Evolutionary conservation across 2,113 vertebrate genomes (phyloP), one percentile per base, ranked within the genome.

Genomic region (Ciconia maguari): DNA sequence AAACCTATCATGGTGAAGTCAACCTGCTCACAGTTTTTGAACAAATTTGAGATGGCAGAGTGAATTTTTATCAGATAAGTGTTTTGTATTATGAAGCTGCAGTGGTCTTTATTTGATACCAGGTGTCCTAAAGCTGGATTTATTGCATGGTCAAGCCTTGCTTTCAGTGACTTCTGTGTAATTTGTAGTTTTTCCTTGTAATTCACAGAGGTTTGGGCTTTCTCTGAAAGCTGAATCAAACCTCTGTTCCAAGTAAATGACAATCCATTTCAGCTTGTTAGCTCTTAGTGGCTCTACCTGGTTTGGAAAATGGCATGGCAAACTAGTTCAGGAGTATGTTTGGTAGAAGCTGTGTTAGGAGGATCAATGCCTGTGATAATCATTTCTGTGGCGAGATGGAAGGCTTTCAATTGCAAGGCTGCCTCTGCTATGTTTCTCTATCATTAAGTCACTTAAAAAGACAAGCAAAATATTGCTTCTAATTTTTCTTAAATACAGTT

Each of bases 401-500:
- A 68, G 34, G 20, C n/a, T 87, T 93, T 89, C 77, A 42, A 14
- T 48, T 55, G 17, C 62, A 89, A 91, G n/a, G 27, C 52, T 93
- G 25, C 21, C 42, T 89, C 64, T 93, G 57, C 52, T 94, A 11
- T 61, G 36, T 82, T 97, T 96, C 74, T 91, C 81, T 75, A 55
- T 69, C 81, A 94, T 90, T 85, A 96, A 94, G 46, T 90, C 58
- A 82, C 41, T 93, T 85, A 65, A 95, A 95, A 96, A 94, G 69
- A 89, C 87, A 93, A 84, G 62, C 27, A 90, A 91, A 97, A 95
- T 94, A 96, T 93, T 96, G 87, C 65, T 93, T 94, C 85, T 95
- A 94, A 49, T 97, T 95, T 94, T 95, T 87, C 93, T 93, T 95
- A 89, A 96, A 90, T 94, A 94, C 91, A 91, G 96, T 96, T 96